Percentiles rank a stretch among this genome's conserved stretches.
phyloP scores from a whole-genome alignment of 2,888 invertebrate species.

The Oscheius sp. region DNA sequence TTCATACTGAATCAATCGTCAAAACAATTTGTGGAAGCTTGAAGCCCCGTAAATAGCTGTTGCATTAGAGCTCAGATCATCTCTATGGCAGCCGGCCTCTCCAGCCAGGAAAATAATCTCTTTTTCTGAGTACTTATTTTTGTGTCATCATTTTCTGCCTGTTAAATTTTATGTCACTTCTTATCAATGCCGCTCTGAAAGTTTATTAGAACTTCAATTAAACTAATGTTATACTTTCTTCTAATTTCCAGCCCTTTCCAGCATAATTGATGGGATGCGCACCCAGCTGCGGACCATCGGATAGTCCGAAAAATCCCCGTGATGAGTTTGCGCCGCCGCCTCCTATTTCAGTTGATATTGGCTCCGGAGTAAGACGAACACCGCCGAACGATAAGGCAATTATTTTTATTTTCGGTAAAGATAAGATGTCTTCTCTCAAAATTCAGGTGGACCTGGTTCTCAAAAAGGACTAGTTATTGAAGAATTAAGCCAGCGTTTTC shows the following conservation, averaged over 20 bases:
- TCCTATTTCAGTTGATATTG: constrained; percentile 51
- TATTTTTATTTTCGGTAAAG: constrained; percentile 65
- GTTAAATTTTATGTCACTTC: neutral
- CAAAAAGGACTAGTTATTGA: constrained; percentile 67
- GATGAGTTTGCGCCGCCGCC: constrained; percentile 41
- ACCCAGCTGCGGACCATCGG: constrained; percentile 32
- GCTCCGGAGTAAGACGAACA: constrained; percentile 30
- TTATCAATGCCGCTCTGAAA: too few species aligned
- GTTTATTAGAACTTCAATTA: too few species aligned
- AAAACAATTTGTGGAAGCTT: too few species aligned
- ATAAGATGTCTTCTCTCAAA: neutral
- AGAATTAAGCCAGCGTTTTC: constrained; percentile 64
- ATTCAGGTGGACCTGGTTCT: constrained; percentile 68
- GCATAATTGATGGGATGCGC: constrained; percentile 45
- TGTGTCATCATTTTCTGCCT: neutral
- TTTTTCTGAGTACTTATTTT: neutral
- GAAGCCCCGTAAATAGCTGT: too few species aligned
- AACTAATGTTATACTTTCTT: too few species aligned
- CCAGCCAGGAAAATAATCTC: neutral
- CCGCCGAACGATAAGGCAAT: constrained; percentile 41
- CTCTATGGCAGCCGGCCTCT: neutral
- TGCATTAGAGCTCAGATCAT: neutral
- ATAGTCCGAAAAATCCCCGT: constrained; percentile 24
- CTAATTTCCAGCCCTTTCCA: neutral
- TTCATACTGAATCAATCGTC: too few species aligned